These are phyloP conservation scores for Rhingia campestris DNA, from an alignment of 2,888 invertebrate species.

Conservation along the genomic window DNA sequence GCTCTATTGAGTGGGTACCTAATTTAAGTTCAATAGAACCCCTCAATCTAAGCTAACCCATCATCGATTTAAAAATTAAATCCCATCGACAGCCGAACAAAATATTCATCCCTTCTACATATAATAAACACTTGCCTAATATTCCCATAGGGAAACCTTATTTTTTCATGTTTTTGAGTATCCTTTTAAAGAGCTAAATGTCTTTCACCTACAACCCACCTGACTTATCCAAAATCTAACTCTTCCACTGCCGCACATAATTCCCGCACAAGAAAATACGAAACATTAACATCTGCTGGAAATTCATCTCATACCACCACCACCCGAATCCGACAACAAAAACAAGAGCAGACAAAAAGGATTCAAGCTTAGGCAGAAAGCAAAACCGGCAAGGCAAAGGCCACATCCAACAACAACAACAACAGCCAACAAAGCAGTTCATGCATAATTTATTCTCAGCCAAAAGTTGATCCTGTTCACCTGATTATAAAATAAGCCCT, in stretches of 20 bases:
- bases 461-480: conserved; percentile 73
- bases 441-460: conserved; percentile 73
- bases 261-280: conserved; percentile 35
- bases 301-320: conserved; percentile 44
- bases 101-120: background rate
- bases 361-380: conserved; percentile 32
- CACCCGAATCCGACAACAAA: too few species aligned
- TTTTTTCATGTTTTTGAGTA: conserved; percentile 14
- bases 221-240: background rate
- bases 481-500: conserved; percentile 73
- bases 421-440: conserved; percentile 62
- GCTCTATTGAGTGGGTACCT: too few species aligned
- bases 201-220: conserved; percentile 18
- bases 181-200: conserved; percentile 28
- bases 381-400: conserved; percentile 39
- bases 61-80: too few species aligned
- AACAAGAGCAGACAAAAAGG: conserved; percentile 12
- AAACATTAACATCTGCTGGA: conserved; percentile 67
- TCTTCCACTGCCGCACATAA: conserved; percentile 23
- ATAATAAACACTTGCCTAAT: conserved; percentile 33
- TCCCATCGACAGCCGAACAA: background rate
- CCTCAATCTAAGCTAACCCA: too few species aligned
- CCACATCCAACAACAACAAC: conserved; percentile 45
- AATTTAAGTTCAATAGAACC: too few species aligned
- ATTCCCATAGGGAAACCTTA: conserved; percentile 10